Conservation (phyloP, 2,888 invertebrate genomes). For the Isotomurus palustris region DNA sequence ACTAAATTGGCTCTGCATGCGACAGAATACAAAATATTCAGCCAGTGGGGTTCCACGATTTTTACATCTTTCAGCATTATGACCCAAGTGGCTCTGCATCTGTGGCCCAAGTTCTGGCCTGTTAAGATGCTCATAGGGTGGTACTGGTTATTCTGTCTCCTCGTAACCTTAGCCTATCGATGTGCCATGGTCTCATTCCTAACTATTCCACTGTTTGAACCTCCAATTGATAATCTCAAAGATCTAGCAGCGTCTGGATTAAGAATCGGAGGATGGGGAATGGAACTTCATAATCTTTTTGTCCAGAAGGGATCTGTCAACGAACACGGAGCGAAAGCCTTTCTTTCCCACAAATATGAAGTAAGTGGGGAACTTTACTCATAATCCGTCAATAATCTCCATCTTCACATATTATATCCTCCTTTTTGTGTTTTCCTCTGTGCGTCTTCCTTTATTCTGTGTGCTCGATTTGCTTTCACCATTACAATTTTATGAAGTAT, state of each 20-base stretch:
- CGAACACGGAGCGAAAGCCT: slow-evolving; percentile 12
- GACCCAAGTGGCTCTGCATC: slow-evolving; percentile 42
- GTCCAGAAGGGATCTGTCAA: slow-evolving; percentile 21
- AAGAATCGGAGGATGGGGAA: slow-evolving; percentile 43
- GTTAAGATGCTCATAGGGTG: slow-evolving; percentile 74
- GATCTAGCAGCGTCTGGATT: slow-evolving; percentile 39
- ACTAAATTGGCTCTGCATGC: slow-evolving; percentile 22
- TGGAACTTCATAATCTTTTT: slow-evolving; percentile 41
- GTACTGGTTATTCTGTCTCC: slow-evolving; percentile 80
- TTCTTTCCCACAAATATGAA: slow-evolving; percentile 30
- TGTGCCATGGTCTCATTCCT: slow-evolving; percentile 50
- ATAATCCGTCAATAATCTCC: no score
- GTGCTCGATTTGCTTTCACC: no score
- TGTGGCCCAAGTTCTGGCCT: slow-evolving; percentile 59
- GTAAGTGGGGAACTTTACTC: slow-evolving; percentile 20
- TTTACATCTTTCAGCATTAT: slow-evolving; percentile 43
- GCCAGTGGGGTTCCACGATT: slow-evolving; percentile 14
- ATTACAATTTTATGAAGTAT: no score
- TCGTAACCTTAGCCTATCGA: slow-evolving; percentile 72
- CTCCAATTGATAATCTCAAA: slow-evolving; percentile 42
- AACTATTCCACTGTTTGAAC: slow-evolving; percentile 44
- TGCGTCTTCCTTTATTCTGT: no score
- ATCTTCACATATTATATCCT: no score
- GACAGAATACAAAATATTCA: slow-evolving; percentile 29
- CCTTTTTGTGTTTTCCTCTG: no score